Evolutionary conservation across 2,888 invertebrate genomes (phyloP), one percentile per base, ranked within the genome.

Genomic region (Pheosia gnoma): DNA sequence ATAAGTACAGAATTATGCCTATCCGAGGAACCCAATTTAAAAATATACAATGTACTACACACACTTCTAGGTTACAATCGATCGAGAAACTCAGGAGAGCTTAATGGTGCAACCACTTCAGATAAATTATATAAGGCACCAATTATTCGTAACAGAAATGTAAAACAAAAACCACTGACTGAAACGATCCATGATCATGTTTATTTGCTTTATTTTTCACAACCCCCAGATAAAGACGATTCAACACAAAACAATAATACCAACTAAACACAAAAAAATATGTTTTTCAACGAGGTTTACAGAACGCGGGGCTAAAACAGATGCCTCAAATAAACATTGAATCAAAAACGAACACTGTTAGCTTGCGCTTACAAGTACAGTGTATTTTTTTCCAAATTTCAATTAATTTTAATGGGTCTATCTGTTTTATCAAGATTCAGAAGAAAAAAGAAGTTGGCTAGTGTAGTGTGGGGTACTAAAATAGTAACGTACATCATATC

Each of bases 401-500:
- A 43, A 43, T 43, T 8, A 43, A 10, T 43, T 4, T 43, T 43
- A 43, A 43, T 43, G 43, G 10, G 38, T 54, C 38, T 25, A 54
- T 38, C 54, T 36, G 55, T 55, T 4, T 37, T 53, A 55, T 39
- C n/a, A 4, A 55, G 38, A 13, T 55, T 54, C 11, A 54, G 4
- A 54, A 38, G 7, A 37, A 39, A 55, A 55, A 25, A 55, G 4
- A 55, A 55, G 10, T 53, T 37, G 53, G 53, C 37, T 38, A 36
- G 38, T n/a, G 55, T 39, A 39, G 37, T 54, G n/a, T 11, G 37
- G n/a, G 36, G 36, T 36, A 11, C 10, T 38, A 54, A 39, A 6
- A 55, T 55, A 39, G 55, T 55, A 55, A 13, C 10, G 54, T 52
- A 47, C 41, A 41, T 41, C 41, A 8, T 41, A 41, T 5, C 75